Base-by-base conservation (phyloP, 2,888 invertebrate species). In the Serripes groenlandicus region DNA sequence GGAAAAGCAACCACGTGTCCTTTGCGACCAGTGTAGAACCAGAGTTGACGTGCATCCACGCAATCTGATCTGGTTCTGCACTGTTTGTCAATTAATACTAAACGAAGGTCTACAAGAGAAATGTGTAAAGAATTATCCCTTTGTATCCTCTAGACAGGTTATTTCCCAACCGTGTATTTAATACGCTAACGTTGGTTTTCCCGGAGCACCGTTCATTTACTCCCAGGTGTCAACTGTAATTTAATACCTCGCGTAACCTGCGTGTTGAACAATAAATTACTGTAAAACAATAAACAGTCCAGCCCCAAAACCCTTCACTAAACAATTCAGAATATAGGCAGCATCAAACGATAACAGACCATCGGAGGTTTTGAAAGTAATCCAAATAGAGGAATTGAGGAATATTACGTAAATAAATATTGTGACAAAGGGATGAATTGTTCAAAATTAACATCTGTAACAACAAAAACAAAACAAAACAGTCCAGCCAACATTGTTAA, bases 231-330 rank as follows among this genome's bases (percentile, higher is more conserved):
- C 49, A 37, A 37, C 11, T 34, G 69, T 69, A 69, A 69, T 5
- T 23, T 69, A 49, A 69, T 49, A 69, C 69, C 69, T 54, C 54
- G 11, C 42, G 9, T 34, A 69, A 26, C 37, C 26, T n/a, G 42
- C 69, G 69, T 69, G 69, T 37, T 69, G 28, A 69, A 69, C 69
- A 69, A 69, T 69, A 69, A 69, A 69, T 69, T 69, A 69, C 21
- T 42, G 26, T 9, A 49, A 69, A 35, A 32, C 23, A 18, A 18
- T 42, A 26, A 18, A 21, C 35, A 26, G 35, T 21, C 49, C 21
- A 35, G 34, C 37, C 66, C 66, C n/a, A n/a, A 23, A 58, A 18
- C n/a, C 66, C 35, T 35, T 42, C 42, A 9, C 18, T 42, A 42
- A 42, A 18, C 11, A 18, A 42, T 9, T 42, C 18, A 18, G 42